These are phyloP conservation scores for Slavum lentiscoides DNA, from an alignment of 2,888 invertebrate genomes.

Conservation along the genomic window DNA sequence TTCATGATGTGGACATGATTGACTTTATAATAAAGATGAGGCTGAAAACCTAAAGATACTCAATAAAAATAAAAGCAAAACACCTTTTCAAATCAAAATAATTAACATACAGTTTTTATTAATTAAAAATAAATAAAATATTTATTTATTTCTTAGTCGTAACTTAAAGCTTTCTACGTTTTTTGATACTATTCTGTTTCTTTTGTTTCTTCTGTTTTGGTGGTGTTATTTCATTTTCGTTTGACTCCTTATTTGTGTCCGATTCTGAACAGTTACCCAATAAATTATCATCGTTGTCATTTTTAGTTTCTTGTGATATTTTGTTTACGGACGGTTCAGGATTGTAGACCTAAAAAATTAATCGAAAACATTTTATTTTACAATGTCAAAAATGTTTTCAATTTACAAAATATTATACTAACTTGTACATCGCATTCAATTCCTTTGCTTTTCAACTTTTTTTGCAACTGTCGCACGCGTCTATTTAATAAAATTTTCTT, in stretches of 20 bases:
- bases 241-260: neutral
- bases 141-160: neutral
- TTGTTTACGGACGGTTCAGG: neutral
- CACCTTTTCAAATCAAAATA: neutral
- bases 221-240: neutral
- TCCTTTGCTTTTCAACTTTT: constrained; percentile 59
- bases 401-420: neutral
- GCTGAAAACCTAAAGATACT: too few species aligned
- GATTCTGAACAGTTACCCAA: neutral
- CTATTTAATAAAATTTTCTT: constrained; percentile 61
- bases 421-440: constrained; percentile 58
- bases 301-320: neutral
- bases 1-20: too few species aligned
- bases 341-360: neutral
- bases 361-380: neutral
- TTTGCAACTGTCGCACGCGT: constrained; percentile 59
- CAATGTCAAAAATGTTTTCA: neutral
- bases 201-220: neutral
- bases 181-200: neutral
- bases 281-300: neutral
- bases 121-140: neutral
- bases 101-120: constrained; percentile 14
- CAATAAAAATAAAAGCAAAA: neutral
- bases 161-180: neutral
- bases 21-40: too few species aligned